Conservation (phyloP, 2,113 vertebrate species). For the Potamarius usumacintae region DNA sequence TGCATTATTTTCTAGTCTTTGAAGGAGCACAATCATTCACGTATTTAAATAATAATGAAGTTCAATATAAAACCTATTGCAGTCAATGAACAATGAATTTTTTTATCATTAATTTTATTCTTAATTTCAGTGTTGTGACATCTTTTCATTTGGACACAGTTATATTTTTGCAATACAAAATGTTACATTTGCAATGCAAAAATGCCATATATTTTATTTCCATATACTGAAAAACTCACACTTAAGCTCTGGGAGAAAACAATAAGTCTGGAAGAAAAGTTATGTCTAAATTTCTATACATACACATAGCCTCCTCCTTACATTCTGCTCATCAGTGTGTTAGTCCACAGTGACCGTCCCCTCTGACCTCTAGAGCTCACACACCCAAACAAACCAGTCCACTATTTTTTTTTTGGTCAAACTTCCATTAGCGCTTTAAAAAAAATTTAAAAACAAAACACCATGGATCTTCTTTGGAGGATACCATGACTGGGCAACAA, state of each 20-base stretch:
- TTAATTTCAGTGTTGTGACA: not conserved
- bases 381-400: slow-evolving; percentile 51
- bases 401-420: slow-evolving; percentile 5
- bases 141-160: not conserved
- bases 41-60: not conserved
- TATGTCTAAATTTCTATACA: not conserved
- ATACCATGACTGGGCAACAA: slow-evolving; percentile 54
- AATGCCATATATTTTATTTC: not conserved
- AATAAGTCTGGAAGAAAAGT: not conserved
- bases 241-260: not conserved
- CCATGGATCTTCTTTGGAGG: slow-evolving; percentile 55
- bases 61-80: not conserved
- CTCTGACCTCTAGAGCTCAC: slow-evolving; percentile 39
- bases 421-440: slow-evolving; percentile 39
- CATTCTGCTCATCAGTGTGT: slow-evolving; percentile 12
- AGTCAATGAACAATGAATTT: no score
- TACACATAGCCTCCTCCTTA: not conserved
- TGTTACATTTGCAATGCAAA: not conserved
- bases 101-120: no score
- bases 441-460: slow-evolving; percentile 33
- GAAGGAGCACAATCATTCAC: not conserved
- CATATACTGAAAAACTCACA: not conserved
- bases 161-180: not conserved
- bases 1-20: not conserved
- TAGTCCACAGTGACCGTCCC: slow-evolving; percentile 27